phyloP scores from a whole-genome alignment of 2,113 vertebrate species.

The Neodontobutis hainanensis region DNA sequence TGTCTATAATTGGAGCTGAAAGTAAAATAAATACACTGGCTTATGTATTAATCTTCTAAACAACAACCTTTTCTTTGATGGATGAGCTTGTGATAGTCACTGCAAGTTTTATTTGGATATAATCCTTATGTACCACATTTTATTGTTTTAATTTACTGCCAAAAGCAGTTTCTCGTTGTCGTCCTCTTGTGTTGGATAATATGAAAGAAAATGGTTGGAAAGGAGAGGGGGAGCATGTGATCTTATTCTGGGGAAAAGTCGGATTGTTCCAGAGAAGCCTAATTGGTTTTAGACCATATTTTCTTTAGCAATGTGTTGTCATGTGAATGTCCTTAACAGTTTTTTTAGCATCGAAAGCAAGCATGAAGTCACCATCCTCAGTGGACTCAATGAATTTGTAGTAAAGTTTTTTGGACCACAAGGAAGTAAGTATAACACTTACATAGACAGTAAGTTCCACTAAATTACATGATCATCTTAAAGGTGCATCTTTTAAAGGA shows the following conservation, averaged over 20 bases:
- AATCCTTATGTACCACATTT: too few species aligned
- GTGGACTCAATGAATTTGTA: constrained; percentile 99
- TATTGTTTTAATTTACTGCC: too few species aligned
- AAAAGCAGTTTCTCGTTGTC: neutral
- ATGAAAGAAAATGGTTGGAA: too few species aligned
- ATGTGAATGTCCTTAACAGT: constrained; percentile 74
- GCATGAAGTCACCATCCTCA: constrained; percentile 98
- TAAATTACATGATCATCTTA: too few species aligned
- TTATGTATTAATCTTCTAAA: neutral
- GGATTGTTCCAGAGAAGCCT: neutral
- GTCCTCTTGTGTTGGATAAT: too few species aligned
- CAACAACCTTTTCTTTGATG: neutral
- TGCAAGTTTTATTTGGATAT: too few species aligned
- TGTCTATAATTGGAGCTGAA: constrained; percentile 1
- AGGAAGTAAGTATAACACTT: constrained; percentile 93
- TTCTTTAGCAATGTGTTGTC: constrained; percentile 3
- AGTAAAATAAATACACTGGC: neutral
- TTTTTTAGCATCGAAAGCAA: constrained; percentile 96
- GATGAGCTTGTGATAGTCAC: neutral
- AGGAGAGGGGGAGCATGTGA: too few species aligned
- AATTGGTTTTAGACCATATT: neutral
- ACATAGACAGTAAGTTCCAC: too few species aligned
- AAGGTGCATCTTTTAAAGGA: too few species aligned
- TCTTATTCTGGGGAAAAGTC: too few species aligned
- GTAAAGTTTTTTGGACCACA: constrained; percentile 99